Evolutionary conservation across 2,797 vertebrate genomes (phyloP), one percentile per base, ranked within the genome.

Genomic region (Sphenopsis melanotis): DNA sequence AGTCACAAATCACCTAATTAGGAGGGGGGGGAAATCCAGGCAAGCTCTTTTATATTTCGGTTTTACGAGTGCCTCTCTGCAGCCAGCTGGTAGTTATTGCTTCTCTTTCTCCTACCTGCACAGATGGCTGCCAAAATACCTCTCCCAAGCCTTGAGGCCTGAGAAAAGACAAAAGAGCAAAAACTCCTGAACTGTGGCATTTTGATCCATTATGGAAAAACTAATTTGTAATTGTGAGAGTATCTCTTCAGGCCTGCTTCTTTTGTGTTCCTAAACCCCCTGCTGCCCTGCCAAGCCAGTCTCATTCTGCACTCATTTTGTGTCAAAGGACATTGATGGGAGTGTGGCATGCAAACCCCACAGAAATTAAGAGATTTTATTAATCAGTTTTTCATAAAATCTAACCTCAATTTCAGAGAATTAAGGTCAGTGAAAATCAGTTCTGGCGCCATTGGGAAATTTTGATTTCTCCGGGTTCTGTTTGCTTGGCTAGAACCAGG

Each of bases 1-100:
- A 90, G 55, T 90, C 90, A 90, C 90, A 95, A 94, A 94, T 96
- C 89, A 89, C 87, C 89, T 95, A 93, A 94, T 96, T 94, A 93
- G 59, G 47, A 86, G 21, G 12, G 11, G 1, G 1, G 0, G 3
- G 42, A 70, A 70, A 53, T 56, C 36, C 79, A 86, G 36, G 52
- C 44, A 55, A 84, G 55, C 56, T 70, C 50, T 95, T 68, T 24
- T 81, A 8, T 68, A 53, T 80, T 82, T 85, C 53, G 86, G n/a
- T 74, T 34, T 93, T 64, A 70, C 24, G 61, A 93, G 15, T 57
- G 37, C 53, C 32, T 64, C 52, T 83, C 46, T 83, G 49, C 44
- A 94, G 39, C 34, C 57, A 69, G 57, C 37, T 87, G 57, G 32
- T 76, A 63, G 18, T 7, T 52, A 66, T 23, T 65, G 14, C 37